These are phyloP conservation scores for Cyclophora albipunctata DNA, from an alignment of 2,888 invertebrate species.

Conservation along the genomic window DNA sequence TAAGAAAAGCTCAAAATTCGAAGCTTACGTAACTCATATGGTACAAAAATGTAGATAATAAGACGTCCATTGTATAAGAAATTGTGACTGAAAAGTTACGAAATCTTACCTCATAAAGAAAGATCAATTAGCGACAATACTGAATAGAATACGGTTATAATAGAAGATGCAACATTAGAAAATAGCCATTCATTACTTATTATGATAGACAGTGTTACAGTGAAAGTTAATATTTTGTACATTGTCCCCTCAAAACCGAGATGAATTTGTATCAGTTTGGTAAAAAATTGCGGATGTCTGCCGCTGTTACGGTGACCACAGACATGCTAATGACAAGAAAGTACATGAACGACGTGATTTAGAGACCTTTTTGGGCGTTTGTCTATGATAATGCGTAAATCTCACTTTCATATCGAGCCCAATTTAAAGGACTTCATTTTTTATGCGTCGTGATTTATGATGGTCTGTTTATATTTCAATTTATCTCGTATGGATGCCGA, in stretches of 20 bases:
- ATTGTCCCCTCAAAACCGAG: slow-evolving; percentile 40
- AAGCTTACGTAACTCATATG: too few species aligned
- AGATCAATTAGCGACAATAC: slow-evolving; percentile 20
- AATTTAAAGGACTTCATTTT: slow-evolving; percentile 10
- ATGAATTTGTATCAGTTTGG: slow-evolving; percentile 45
- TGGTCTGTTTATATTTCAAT: too few species aligned
- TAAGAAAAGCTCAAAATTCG: too few species aligned
- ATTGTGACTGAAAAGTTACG: too few species aligned
- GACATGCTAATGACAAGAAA: slow-evolving; percentile 62
- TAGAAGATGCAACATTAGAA: slow-evolving; percentile 40
- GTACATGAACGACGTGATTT: slow-evolving; percentile 40
- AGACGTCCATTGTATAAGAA: too few species aligned
- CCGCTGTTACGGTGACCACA: slow-evolving; percentile 46
- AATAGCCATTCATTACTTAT: slow-evolving; percentile 43
- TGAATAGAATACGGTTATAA: slow-evolving; percentile 26
- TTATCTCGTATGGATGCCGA: too few species aligned
- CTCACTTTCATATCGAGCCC: slow-evolving; percentile 11
- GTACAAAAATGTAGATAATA: too few species aligned
- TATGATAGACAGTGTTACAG: slow-evolving; percentile 48
- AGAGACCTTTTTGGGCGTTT: slow-evolving; percentile 35
- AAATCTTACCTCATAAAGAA: neutral
- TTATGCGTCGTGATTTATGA: neutral
- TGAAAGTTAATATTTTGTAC: slow-evolving; percentile 53
- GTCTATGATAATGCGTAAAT: slow-evolving; percentile 28
- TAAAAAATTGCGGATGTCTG: slow-evolving; percentile 40